These are phyloP conservation scores for Cydia fagiglandana DNA, from an alignment of 1,140 invertebrate genomes.

Conservation along the genomic window DNA sequence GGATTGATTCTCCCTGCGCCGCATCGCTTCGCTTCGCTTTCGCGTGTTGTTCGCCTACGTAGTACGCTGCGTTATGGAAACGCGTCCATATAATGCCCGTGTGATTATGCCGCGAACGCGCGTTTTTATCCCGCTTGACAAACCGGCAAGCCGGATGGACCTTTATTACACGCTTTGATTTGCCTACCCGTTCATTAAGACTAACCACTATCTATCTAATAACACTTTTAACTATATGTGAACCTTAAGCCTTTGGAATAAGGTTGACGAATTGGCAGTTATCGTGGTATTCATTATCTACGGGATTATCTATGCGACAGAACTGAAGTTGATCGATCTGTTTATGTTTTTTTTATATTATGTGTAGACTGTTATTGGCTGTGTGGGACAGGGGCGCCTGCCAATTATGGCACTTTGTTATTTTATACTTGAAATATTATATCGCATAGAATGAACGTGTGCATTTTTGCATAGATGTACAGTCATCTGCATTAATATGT, in stretches of 20 bases:
- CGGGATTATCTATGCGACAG: not conserved
- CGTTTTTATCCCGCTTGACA: conserved; percentile 23
- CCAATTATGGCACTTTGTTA: too few relatives aligned
- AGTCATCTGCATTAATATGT: too few relatives aligned
- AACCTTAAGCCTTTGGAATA: not conserved
- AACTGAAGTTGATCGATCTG: not conserved
- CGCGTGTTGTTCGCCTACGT: too few relatives aligned
- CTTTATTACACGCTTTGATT: conserved; percentile 25
- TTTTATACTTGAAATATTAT: too few relatives aligned
- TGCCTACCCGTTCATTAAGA: conserved; percentile 4
- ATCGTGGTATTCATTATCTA: not conserved
- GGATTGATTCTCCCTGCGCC: too few relatives aligned
- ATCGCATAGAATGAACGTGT: too few relatives aligned
- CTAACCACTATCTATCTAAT: not conserved
- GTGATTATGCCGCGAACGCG: conserved; percentile 1
- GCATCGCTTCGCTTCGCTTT: too few relatives aligned
- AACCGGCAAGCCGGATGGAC: not conserved
- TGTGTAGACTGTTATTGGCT: not conserved
- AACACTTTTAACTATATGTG: not conserved
- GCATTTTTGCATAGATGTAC: too few relatives aligned
- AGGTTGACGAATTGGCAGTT: too few relatives aligned
- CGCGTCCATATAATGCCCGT: conserved; percentile 5
- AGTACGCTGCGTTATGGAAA: not conserved
- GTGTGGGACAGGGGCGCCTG: not conserved
- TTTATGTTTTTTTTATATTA: conserved; percentile 4